Evolutionary conservation across 2,113 vertebrate species (phyloP).

Genomic region (Bungarus multicinctus): DNA sequence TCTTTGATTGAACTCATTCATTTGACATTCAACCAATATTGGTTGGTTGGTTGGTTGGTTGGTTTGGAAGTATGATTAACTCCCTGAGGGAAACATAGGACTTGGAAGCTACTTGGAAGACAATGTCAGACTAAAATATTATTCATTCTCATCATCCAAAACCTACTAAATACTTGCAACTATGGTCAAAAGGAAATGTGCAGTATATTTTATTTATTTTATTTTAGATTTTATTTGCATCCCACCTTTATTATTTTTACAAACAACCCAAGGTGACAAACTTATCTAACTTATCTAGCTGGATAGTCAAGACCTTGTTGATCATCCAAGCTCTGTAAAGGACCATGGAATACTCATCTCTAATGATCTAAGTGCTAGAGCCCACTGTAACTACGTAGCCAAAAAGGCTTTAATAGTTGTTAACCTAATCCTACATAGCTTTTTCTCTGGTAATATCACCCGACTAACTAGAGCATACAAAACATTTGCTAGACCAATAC

Average conservation of each 20-base stretch:
- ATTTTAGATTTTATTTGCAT: neutral
- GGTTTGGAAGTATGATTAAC: neutral
- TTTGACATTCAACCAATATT: no score
- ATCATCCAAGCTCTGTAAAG: no score
- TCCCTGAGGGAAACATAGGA: neutral
- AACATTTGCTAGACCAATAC: no score
- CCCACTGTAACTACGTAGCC: no score
- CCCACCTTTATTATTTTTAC: neutral
- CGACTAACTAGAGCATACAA: no score
- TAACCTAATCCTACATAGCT: no score
- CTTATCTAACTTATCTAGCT: no score
- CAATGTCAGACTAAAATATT: neutral
- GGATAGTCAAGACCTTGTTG: no score
- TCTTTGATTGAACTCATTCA: neutral
- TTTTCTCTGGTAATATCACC: no score
- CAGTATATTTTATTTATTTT: neutral
- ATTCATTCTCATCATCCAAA: neutral
- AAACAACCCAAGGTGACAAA: neutral
- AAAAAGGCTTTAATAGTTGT: no score
- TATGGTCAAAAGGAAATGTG: neutral
- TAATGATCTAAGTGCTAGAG: no score
- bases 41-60: neutral
- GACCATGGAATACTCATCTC: no score
- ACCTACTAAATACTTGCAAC: neutral
- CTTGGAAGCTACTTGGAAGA: neutral